These are phyloP conservation scores for Pampusana beccarii DNA, from an alignment of 2,113 vertebrate genomes.

Conservation along the genomic window DNA sequence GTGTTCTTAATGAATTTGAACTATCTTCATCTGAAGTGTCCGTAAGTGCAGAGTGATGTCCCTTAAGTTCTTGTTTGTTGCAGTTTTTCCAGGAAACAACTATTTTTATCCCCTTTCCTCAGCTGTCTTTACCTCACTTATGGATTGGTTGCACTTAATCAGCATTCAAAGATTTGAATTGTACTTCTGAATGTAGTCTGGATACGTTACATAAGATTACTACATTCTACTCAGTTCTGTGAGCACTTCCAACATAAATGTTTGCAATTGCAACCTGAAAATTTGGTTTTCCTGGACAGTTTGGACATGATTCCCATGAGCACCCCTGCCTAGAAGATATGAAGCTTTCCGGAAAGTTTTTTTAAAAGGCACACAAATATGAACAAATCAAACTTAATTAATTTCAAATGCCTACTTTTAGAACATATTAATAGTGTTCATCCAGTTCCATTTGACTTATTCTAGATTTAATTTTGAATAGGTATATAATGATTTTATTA, in stretches of 20 bases:
- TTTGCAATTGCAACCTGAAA: neutral
- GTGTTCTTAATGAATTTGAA: constrained; percentile 32
- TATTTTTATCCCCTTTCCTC: neutral
- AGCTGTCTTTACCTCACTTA: neutral
- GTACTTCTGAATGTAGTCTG: neutral
- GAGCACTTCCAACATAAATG: neutral
- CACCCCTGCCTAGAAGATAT: neutral
- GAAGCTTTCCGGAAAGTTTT: neutral
- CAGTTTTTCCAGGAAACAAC: neutral
- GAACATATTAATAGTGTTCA: neutral
- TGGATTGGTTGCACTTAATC: neutral
- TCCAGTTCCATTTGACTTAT: neutral
- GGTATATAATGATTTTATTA: neutral
- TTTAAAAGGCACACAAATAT: neutral
- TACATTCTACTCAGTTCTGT: neutral
- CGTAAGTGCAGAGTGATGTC: constrained; percentile 12
- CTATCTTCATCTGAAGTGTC: neutral
- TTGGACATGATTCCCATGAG: neutral
- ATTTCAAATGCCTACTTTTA: neutral
- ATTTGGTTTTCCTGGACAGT: neutral
- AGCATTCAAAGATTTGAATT: neutral
- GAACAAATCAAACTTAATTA: neutral
- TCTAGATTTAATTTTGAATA: neutral
- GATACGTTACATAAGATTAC: neutral
- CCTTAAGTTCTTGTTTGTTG: constrained; percentile 16